Base-by-base conservation (phyloP, 2,888 invertebrate species). In the Tricholauxania praeusta region DNA sequence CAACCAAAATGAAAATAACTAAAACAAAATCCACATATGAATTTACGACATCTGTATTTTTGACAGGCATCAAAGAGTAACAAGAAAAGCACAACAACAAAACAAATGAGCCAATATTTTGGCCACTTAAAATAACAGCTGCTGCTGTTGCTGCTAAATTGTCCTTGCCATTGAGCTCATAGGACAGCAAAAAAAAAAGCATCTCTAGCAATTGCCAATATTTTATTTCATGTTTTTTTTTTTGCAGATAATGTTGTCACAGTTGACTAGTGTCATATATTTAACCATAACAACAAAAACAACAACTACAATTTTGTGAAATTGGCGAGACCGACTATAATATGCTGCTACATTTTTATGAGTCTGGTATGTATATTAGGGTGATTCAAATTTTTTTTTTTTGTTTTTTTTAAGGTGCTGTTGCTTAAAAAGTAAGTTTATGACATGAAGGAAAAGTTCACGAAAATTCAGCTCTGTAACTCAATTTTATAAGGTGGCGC, bases 51-150 rank as follows among this genome's bases (percentile, higher is more conserved):
- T 22, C 19, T n/a, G 17, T 53, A 32, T 32, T 28, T 14, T 32
- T 57, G 48, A 28, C n/a, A 51, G 4, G 39, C 15, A 82, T 81
- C 80, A 81, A 80, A 82, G 82, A 82, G 82, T 80, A 73, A 74
- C 80, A 82, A 78, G 81, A 82, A 82, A 81, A 81, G 82, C 81
- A 82, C 81, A 79, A 81, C 80, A 53, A n/a, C n/a, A 53, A 53
- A 53, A 53, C 49, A 57, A 62, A 64, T 51, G 64, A 64, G 52
- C 28, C 64, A 51, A 22, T 22, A 51, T 64, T 49, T 51, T 64
- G 49, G 49, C 49, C 49, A 49, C 51, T 64, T 60, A 14, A 32
- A 28, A 39, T 14, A 64, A 28, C 64, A 51, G 64, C 64, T 64
- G 64, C 64, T 64, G 55, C n/a, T 22, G 22, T 22, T 55, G 19